These are phyloP conservation scores for Heloderma charlesbogerti DNA, from an alignment of 2,113 vertebrate genomes.

Conservation along the genomic window DNA sequence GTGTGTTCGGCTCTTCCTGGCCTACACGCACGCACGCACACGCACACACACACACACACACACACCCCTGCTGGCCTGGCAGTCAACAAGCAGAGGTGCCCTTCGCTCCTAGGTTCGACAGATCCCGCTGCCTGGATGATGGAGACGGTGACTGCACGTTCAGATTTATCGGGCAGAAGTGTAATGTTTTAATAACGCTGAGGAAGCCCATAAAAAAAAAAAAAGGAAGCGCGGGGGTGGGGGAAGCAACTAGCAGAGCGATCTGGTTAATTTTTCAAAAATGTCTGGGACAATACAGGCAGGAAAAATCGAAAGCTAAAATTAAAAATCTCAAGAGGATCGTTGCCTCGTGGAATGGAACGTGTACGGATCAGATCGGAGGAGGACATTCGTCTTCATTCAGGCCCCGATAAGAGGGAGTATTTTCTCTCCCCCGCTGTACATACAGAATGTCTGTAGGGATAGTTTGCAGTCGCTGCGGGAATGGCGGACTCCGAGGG, in stretches of 20 bases:
- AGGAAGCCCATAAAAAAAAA: not conserved
- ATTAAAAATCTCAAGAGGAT: not conserved
- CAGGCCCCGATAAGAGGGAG: not conserved
- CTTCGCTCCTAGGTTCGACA: not conserved
- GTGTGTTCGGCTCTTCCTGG: not conserved
- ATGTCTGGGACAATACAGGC: not conserved
- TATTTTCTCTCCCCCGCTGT: not conserved
- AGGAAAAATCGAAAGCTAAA: not conserved
- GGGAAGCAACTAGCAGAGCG: not conserved
- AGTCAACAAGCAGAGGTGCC: not conserved
- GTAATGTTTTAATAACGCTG: not conserved
- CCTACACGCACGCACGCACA: too few species aligned
- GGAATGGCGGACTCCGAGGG: not conserved
- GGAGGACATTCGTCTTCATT: not conserved
- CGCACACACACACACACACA: too few species aligned
- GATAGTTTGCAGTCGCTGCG: not conserved
- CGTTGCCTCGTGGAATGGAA: conserved; percentile 12
- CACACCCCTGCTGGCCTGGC: too few species aligned
- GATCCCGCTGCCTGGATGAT: not conserved
- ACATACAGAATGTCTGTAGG: not conserved
- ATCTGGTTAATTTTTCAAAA: conserved; percentile 11
- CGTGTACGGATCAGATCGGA: not conserved
- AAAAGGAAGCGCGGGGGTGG: not conserved
- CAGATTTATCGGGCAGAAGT: not conserved
- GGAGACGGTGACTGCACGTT: fast-evolving